These are phyloP conservation scores for Ramphastos sulfuratus DNA, from an alignment of 2,113 vertebrate genomes.

Conservation along the genomic window DNA sequence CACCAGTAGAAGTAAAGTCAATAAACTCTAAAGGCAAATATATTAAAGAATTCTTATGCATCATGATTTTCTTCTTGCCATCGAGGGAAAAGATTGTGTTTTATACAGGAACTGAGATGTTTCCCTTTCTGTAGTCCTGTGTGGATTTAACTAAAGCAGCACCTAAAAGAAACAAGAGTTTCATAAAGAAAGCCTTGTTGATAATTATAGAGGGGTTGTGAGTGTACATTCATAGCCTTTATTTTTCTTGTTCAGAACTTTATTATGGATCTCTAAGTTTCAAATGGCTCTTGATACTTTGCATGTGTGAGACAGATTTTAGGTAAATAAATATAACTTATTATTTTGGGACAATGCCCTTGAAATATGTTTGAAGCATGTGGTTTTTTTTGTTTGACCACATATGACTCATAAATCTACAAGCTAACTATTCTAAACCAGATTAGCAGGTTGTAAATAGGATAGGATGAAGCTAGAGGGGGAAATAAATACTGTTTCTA, in stretches of 20 bases:
- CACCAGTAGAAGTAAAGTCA: slow-evolving; percentile 48
- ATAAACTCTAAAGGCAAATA: slow-evolving; percentile 53
- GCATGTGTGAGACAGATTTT: slow-evolving; percentile 37
- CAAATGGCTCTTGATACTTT: slow-evolving; percentile 53
- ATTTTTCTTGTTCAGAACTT: slow-evolving; percentile 63
- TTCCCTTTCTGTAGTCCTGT: slow-evolving; percentile 61
- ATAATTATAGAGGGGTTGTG: slow-evolving; percentile 48
- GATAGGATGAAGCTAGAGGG: neutral
- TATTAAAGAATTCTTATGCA: slow-evolving; percentile 55
- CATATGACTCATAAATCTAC: neutral
- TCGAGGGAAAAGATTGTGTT: slow-evolving; percentile 41
- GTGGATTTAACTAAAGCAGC: slow-evolving; percentile 55
- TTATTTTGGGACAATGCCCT: slow-evolving; percentile 59
- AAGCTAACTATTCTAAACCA: slow-evolving; percentile 11
- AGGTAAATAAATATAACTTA: slow-evolving; percentile 53
- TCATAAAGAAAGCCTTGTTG: slow-evolving; percentile 66
- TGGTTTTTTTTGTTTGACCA: slow-evolving; percentile 40
- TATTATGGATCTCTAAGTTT: slow-evolving; percentile 54
- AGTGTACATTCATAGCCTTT: slow-evolving; percentile 8
- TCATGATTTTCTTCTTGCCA: slow-evolving; percentile 49
- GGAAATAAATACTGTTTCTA: slow-evolving; percentile 4
- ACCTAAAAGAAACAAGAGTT: slow-evolving; percentile 60
- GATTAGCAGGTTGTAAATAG: slow-evolving; percentile 41
- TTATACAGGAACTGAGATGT: slow-evolving; percentile 59
- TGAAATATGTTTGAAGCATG: too few species aligned